Evolutionary conservation across 2,888 invertebrate species (phyloP), one percentile per base, ranked within the genome.

Genomic region (Caenorhabditis sp.): DNA sequence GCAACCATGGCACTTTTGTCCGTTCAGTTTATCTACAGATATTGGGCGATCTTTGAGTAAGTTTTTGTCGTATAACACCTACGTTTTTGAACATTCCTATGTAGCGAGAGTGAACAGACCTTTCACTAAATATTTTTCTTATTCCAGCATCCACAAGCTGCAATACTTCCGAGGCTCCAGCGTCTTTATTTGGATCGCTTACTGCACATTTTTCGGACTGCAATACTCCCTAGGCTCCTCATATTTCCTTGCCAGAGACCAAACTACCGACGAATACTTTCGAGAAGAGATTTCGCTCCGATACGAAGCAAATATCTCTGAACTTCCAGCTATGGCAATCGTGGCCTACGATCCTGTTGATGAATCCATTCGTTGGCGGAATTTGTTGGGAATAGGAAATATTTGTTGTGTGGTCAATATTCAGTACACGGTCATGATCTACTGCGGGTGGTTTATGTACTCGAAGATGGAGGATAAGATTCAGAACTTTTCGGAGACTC

Each of bases 381-480:
- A 66, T 49, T 5, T 49, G 4, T 31, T 49, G 31, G 49, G 49
- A 3, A 24, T 66, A 1, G n/a, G 49, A 7, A 69, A 54, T 19
- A 24, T 54, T 0, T 38, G 35, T n/a, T 3, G n/a, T 2, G 19
- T 69, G 14, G 24, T 69, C 16, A 56, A 38, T n/a, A 16, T 26
- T 35, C 73, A 73, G 14, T 74, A 74, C 31, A 10, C 14, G 10
- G 49, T 74, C 7, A 74, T 74, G 41, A 22, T 63, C 41, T 54
- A 54, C 19, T 74, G 74, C 64, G 75, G 47, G 54, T 26, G 44
- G 22, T 31, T n/a, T 2, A 66, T 68, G 66, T 31, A 75, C 28
- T 16, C 0, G 10, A 4, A 58, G 19, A 68, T 75, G 66, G 41
- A 66, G 22, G 58, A 75, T 28, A 58, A 73, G 16, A 35, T 73